Percentiles rank a stretch among this genome's conserved stretches.
phyloP scores from a whole-genome alignment of 2,888 invertebrate species.

The Nudaria mundana region DNA sequence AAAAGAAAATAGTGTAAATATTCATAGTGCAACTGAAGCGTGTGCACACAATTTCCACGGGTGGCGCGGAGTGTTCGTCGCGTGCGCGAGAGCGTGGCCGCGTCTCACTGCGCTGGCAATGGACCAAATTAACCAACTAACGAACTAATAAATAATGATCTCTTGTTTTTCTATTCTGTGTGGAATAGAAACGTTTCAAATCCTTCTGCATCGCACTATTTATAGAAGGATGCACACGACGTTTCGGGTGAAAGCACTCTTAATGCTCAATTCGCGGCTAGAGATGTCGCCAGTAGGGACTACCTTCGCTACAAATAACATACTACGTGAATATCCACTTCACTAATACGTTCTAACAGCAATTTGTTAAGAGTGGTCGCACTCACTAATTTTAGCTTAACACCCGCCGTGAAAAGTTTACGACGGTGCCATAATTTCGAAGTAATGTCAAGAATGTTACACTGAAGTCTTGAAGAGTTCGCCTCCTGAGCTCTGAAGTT shows the following conservation, averaged over 20 bases:
- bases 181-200: conserved; percentile 74
- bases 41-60: conserved; percentile 73
- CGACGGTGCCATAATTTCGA: conserved; percentile 73
- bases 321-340: conserved; percentile 62
- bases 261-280: conserved; percentile 69
- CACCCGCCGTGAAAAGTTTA: conserved; percentile 71
- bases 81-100: conserved; percentile 75
- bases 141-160: conserved; percentile 81
- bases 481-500: conserved; percentile 49
- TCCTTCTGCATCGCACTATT: conserved; percentile 62
- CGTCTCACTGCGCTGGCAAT: conserved; percentile 57
- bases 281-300: conserved; percentile 55
- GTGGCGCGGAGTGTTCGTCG: no score
- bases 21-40: conserved; percentile 43
- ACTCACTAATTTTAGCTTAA: conserved; percentile 75
- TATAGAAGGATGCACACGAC: conserved; percentile 72
- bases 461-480: conserved; percentile 64
- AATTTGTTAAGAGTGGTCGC: conserved; percentile 69
- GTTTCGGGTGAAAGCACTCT: conserved; percentile 79
- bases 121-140: conserved; percentile 80
- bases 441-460: conserved; percentile 74
- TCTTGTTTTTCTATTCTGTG: conserved; percentile 79
- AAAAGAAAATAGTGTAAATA: conserved; percentile 53
- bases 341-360: conserved; percentile 70
- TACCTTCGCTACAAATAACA: conserved; percentile 46